A percentile compares a stretch with the other conserved stretches of the same genome.
These are phyloP conservation scores for Mantis religiosa DNA, from an alignment of 2,888 invertebrate genomes.

Conservation along the genomic window DNA sequence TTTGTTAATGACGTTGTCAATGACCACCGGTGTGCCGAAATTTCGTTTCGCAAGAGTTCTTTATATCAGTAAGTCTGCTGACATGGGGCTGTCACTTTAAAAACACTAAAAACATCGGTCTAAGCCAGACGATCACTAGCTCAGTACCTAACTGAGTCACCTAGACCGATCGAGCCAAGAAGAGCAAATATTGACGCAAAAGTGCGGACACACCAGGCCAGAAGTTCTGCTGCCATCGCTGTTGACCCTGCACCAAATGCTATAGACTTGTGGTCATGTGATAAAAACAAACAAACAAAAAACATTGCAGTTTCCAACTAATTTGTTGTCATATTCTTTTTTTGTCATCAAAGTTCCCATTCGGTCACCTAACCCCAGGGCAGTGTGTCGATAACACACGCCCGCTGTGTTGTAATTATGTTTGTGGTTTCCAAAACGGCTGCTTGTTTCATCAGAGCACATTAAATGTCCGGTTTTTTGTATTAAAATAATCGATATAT, in stretches of 20 bases:
- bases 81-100: no score
- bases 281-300: neutral
- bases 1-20: no score
- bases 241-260: neutral
- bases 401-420: neutral
- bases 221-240: no score
- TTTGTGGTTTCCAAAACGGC: neutral
- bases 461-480: neutral
- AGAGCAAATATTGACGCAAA: no score
- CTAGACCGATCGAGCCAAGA: no score
- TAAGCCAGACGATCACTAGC: no score
- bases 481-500: neutral
- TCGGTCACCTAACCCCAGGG: neutral
- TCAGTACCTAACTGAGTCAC: no score
- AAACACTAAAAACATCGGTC: no score
- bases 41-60: no score
- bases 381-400: neutral
- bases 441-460: neutral
- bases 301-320: neutral
- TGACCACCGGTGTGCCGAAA: no score
- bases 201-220: no score
- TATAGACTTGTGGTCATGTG: neutral
- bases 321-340: neutral
- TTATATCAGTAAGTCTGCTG: no score
- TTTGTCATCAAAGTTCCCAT: neutral